These are phyloP conservation scores for Diabrotica undecimpunctata DNA, from an alignment of 1,140 invertebrate genomes.

Conservation along the genomic window DNA sequence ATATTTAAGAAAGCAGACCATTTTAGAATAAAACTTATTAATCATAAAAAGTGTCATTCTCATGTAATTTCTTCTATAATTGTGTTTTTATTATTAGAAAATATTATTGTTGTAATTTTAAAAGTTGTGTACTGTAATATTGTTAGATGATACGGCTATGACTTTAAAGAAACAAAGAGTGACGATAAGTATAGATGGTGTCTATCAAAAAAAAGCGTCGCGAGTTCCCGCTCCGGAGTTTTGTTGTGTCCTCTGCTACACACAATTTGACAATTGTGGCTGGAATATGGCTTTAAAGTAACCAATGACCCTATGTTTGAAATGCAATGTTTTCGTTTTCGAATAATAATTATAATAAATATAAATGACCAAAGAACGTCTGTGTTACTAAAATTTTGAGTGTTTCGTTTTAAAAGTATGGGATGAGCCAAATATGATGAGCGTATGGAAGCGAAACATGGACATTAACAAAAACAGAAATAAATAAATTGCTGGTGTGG, in stretches of 20 bases:
- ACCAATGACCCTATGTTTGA: slow-evolving; percentile 43
- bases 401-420: slow-evolving; percentile 19
- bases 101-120: background rate
- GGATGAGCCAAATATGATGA: too few species aligned
- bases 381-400: slow-evolving; percentile 18
- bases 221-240: slow-evolving; percentile 13
- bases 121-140: background rate
- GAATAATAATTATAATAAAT: slow-evolving; percentile 28
- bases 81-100: background rate
- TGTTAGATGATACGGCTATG: background rate
- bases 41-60: background rate
- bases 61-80: background rate
- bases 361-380: slow-evolving; percentile 17
- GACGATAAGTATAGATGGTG: slow-evolving; percentile 8
- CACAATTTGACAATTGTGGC: slow-evolving; percentile 26
- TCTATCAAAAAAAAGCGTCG: slow-evolving; percentile 19
- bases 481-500: too few species aligned
- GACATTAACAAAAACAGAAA: too few species aligned
- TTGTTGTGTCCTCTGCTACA: slow-evolving; percentile 12
- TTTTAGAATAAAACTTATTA: background rate
- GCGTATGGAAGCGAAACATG: too few species aligned
- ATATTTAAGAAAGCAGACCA: too few species aligned
- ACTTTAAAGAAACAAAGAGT: slow-evolving; percentile 8
- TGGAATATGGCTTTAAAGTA: slow-evolving; percentile 42
- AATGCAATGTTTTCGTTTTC: slow-evolving; percentile 39